These are phyloP conservation scores for Bombyx huttoni DNA, from an alignment of 2,888 invertebrate species.

Conservation along the genomic window DNA sequence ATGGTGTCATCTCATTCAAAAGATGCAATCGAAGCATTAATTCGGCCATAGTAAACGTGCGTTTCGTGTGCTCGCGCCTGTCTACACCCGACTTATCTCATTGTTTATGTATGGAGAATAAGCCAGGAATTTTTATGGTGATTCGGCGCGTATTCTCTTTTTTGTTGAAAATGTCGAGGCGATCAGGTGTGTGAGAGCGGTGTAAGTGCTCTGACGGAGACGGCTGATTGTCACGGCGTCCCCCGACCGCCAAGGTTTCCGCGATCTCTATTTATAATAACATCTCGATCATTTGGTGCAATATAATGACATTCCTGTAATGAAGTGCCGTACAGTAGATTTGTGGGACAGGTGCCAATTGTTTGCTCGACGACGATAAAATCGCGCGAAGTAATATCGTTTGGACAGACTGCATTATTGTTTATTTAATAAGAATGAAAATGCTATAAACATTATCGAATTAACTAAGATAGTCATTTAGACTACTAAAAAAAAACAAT, in stretches of 20 bases:
- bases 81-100: slow-evolving; percentile 69
- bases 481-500: not conserved
- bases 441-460: slow-evolving; percentile 15
- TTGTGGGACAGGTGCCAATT: slow-evolving; percentile 70
- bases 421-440: slow-evolving; percentile 26
- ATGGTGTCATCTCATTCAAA: slow-evolving; percentile 31
- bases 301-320: slow-evolving; percentile 68
- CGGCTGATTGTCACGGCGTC: slow-evolving; percentile 37
- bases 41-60: slow-evolving; percentile 68
- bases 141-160: slow-evolving; percentile 43
- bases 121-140: slow-evolving; percentile 64
- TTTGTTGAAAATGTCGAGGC: slow-evolving; percentile 45
- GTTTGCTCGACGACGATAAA: slow-evolving; percentile 54
- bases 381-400: slow-evolving; percentile 40
- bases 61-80: slow-evolving; percentile 61
- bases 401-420: slow-evolving; percentile 46
- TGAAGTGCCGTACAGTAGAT: slow-evolving; percentile 60
- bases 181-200: slow-evolving; percentile 23
- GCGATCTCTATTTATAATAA: slow-evolving; percentile 68
- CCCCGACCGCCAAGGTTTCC: slow-evolving; percentile 50
- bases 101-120: slow-evolving; percentile 72
- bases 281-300: slow-evolving; percentile 61
- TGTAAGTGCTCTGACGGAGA: slow-evolving; percentile 22
- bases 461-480: not conserved
- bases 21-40: slow-evolving; percentile 47